Evolutionary conservation across 2,113 vertebrate genomes (phyloP).

Genomic region (Aldabrachelys gigantea): DNA sequence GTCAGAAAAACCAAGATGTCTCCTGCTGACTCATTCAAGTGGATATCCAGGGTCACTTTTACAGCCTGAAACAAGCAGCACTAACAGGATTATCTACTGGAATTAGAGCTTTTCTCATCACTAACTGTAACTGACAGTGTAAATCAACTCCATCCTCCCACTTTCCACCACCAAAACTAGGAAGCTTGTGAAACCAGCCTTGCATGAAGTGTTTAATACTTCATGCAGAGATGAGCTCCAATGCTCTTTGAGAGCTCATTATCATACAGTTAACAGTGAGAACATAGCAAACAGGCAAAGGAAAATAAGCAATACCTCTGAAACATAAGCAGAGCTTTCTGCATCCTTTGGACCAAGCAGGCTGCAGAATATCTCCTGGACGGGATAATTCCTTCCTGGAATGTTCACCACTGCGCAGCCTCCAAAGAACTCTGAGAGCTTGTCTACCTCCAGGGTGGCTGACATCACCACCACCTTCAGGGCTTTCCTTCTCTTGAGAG

Average conservation of each 20-base stretch:
- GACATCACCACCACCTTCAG: constrained; percentile 98
- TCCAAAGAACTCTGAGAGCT: constrained; percentile 90
- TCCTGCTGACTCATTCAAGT: constrained; percentile 89
- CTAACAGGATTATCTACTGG: background rate
- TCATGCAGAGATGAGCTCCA: background rate
- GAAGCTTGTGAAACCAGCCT: background rate
- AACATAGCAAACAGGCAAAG: background rate
- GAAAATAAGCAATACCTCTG: constrained; percentile 83
- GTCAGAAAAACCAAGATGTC: constrained; percentile 98
- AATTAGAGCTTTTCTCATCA: background rate
- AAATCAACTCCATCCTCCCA: background rate
- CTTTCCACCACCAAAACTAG: background rate
- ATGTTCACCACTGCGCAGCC: constrained; percentile 89
- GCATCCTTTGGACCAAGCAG: constrained; percentile 90
- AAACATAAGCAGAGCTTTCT: constrained; percentile 88
- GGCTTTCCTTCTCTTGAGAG: constrained; percentile 73
- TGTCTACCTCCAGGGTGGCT: constrained; percentile 93
- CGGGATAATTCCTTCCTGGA: constrained; percentile 92
- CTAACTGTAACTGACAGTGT: background rate
- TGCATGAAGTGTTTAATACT: background rate
- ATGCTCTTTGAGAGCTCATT: background rate
- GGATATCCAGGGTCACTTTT: constrained; percentile 89
- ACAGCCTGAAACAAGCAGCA: constrained; percentile 85
- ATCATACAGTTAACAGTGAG: background rate
- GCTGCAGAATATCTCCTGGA: constrained; percentile 89